These are phyloP conservation scores for Morinoia aosen DNA, from an alignment of 2,888 invertebrate genomes.

Conservation along the genomic window DNA sequence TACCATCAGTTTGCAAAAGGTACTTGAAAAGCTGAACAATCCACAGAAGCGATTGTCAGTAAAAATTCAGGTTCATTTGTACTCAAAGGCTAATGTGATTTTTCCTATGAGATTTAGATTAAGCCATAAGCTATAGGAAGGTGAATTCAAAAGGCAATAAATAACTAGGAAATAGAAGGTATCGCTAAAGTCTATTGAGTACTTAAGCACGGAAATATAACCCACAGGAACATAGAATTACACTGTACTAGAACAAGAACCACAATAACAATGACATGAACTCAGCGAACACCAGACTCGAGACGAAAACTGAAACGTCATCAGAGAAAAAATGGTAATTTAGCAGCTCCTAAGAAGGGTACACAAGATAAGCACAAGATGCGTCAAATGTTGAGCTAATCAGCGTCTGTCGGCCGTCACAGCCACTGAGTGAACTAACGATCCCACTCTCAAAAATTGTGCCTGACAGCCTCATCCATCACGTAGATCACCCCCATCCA, in stretches of 20 bases:
- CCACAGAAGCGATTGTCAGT: background rate
- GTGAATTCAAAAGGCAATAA: background rate
- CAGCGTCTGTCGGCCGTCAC: constrained; percentile 2
- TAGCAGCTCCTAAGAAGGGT: background rate
- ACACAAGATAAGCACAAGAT: background rate
- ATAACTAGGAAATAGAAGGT: background rate
- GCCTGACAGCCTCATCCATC: background rate
- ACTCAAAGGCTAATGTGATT: background rate
- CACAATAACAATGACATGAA: background rate
- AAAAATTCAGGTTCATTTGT: background rate
- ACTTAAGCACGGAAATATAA: too few species aligned
- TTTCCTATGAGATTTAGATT: background rate
- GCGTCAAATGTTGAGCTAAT: background rate
- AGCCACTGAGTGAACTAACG: background rate
- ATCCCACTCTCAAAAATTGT: background rate
- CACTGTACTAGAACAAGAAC: background rate
- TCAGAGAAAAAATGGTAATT: background rate
- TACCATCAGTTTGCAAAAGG: background rate
- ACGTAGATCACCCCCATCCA: background rate
- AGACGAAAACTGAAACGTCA: background rate
- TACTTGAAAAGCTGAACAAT: background rate
- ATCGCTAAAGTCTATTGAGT: background rate
- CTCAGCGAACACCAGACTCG: background rate
- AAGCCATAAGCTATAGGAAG: background rate
- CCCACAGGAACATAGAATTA: background rate